Evolutionary conservation across 2,888 invertebrate species (phyloP).

Genomic region (Tenthredo distinguenda): DNA sequence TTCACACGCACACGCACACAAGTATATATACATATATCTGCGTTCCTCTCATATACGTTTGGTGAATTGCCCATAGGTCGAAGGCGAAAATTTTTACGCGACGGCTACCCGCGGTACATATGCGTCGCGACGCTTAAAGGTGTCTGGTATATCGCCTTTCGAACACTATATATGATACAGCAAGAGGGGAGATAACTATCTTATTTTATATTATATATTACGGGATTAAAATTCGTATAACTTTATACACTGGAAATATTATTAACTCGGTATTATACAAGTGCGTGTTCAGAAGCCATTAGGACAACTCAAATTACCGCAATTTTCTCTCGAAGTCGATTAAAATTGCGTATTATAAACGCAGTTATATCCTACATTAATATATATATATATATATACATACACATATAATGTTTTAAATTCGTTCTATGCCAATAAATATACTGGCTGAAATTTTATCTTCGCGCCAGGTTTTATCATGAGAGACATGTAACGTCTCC

Average conservation of each 20-base stretch:
- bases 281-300: conserved; percentile 41
- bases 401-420: not conserved
- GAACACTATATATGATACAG: not conserved
- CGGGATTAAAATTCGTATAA: conserved; percentile 41
- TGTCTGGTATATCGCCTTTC: not conserved
- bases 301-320: conserved; percentile 24
- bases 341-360: conserved; percentile 16
- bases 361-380: not conserved
- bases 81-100: not conserved
- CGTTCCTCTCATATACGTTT: not conserved
- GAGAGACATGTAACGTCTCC: no score
- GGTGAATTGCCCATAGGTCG: not conserved
- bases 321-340: conserved; percentile 18
- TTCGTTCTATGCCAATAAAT: no score
- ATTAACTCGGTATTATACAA: conserved; percentile 14
- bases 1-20: not conserved
- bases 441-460: no score
- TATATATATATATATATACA: not conserved
- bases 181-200: conserved; percentile 27
- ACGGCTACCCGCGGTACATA: not conserved
- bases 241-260: conserved; percentile 31
- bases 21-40: not conserved
- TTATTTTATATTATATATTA: conserved; percentile 28
- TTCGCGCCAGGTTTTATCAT: no score
- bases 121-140: not conserved